phyloP scores from a whole-genome alignment of 2,797 vertebrate species.

The Takifugu rubripes region DNA sequence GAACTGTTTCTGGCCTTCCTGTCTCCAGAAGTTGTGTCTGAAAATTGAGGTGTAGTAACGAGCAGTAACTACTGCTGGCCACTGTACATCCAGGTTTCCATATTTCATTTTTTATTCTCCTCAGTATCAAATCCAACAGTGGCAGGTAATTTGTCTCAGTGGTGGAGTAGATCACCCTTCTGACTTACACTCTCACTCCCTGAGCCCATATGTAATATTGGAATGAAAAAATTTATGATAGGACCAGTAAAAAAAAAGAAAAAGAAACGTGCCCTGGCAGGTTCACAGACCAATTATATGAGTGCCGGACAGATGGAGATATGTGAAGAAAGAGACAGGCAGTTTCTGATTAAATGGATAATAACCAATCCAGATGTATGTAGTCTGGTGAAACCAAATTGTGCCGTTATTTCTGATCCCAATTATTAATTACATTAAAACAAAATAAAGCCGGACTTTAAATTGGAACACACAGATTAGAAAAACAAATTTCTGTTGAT shows the following conservation, averaged over 20 bases:
- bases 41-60: no score
- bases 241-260: conserved; percentile 37
- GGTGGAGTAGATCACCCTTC: conserved; percentile 27
- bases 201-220: conserved; percentile 29
- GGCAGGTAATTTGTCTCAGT: conserved; percentile 47
- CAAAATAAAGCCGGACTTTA: no score
- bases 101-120: conserved; percentile 36
- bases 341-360: conserved; percentile 14
- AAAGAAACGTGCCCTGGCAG: conserved; percentile 34
- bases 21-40: not conserved
- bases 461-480: no score
- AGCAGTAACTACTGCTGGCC: not conserved
- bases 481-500: no score
- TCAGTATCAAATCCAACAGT: conserved; percentile 46
- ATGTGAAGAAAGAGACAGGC: conserved; percentile 19
- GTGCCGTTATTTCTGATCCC: no score
- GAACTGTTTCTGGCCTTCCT: not conserved
- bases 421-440: no score
- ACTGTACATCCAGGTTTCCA: conserved; percentile 12
- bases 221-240: conserved; percentile 37
- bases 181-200: conserved; percentile 12
- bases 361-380: no score
- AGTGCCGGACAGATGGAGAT: conserved; percentile 43
- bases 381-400: no score
- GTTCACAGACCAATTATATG: conserved; percentile 47